Conservation (phyloP, 2,797 vertebrate species). For the Ara ararauna region DNA sequence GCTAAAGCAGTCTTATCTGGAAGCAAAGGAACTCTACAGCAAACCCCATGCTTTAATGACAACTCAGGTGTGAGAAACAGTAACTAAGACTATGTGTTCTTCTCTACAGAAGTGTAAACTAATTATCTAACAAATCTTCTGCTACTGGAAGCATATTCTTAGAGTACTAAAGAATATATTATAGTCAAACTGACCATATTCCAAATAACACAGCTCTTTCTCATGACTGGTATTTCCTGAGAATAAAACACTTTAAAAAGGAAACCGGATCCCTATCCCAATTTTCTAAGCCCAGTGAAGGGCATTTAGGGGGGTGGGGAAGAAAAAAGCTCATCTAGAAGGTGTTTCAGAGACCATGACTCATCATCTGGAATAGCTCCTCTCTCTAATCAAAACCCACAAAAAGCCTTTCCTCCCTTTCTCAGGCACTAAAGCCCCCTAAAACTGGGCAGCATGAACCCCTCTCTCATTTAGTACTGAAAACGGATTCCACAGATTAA, state of each 20-base stretch:
- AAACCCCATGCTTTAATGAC: neutral
- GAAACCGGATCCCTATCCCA: neutral
- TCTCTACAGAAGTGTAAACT: neutral
- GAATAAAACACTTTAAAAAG: neutral
- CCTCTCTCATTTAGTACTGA: neutral
- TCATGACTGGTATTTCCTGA: neutral
- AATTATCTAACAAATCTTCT: neutral
- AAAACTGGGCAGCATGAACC: neutral
- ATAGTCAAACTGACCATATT: neutral
- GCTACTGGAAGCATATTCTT: neutral
- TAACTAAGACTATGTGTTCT: neutral
- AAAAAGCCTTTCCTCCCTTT: neutral
- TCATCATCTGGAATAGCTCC: neutral
- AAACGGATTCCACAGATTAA: neutral
- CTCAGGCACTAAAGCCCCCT: fast-evolving
- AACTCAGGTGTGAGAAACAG: neutral
- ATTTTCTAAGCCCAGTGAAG: neutral
- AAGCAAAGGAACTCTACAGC: neutral
- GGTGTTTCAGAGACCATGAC: neutral
- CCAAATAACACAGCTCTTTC: neutral
- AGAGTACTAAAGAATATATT: neutral
- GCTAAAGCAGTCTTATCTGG: neutral
- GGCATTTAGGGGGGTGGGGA: too few relatives aligned
- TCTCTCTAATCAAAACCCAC: neutral
- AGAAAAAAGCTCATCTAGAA: neutral